These are phyloP conservation scores for Torymus tubicola DNA, from an alignment of 2,888 invertebrate species.

Conservation along the genomic window DNA sequence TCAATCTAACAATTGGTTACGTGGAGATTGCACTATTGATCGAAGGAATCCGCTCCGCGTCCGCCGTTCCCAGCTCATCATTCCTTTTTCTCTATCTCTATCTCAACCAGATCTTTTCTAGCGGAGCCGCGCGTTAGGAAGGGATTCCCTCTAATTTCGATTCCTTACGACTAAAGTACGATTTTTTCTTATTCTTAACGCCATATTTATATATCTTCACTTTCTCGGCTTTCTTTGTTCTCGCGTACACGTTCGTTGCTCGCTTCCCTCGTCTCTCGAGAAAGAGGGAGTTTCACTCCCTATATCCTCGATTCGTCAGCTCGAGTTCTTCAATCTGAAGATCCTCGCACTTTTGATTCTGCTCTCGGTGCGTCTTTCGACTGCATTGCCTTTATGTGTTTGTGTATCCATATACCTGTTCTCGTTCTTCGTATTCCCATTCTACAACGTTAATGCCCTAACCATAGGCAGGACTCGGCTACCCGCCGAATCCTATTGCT, in stretches of 20 bases:
- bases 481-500: conserved; percentile 73
- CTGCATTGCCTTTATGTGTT: conserved; percentile 36
- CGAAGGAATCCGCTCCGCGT: conserved; percentile 60
- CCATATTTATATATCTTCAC: conserved; percentile 21
- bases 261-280: conserved; percentile 56
- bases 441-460: conserved; percentile 72
- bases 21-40: conserved; percentile 74
- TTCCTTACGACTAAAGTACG: conserved; percentile 52
- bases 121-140: conserved; percentile 54
- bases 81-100: conserved; percentile 14
- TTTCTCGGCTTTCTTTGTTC: conserved; percentile 37
- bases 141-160: conserved; percentile 67
- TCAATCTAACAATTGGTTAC: conserved; percentile 73
- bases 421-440: conserved; percentile 51
- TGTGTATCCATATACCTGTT: conserved; percentile 51
- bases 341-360: conserved; percentile 61
- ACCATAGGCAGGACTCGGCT: conserved; percentile 74
- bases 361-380: conserved; percentile 52
- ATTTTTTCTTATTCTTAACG: conserved; percentile 35
- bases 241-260: conserved; percentile 65
- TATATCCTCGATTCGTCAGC: not conserved
- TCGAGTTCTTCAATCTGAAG: conserved; percentile 7
- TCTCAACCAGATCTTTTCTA: conserved; percentile 15
- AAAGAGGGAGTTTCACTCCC: conserved; percentile 27
- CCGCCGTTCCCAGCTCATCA: conserved; percentile 46